A percentile compares a stretch with the other conserved stretches of the same genome.
Evolutionary conservation across 1,140 invertebrate species (phyloP).

Genomic region (Pygmarrhopalites habei): DNA sequence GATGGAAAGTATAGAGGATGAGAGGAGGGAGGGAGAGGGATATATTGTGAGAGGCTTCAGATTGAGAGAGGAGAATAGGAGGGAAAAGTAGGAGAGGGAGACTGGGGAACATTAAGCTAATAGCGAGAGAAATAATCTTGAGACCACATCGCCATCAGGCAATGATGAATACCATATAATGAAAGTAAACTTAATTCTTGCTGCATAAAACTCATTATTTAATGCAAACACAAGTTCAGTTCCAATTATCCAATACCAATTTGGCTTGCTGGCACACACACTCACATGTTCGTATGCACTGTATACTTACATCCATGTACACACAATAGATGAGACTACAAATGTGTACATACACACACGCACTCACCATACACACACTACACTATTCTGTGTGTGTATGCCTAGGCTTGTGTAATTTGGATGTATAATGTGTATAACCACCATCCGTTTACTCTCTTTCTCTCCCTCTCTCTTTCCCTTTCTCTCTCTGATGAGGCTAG

Average conservation of each 20-base stretch:
- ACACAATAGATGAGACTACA: too few relatives aligned
- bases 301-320: too few relatives aligned
- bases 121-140: not conserved
- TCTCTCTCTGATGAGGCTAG: not conserved
- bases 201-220: constrained; percentile 14
- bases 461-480: too few relatives aligned
- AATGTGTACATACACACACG: too few relatives aligned
- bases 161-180: constrained; percentile 3
- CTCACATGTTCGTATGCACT: too few relatives aligned
- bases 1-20: not conserved
- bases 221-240: constrained; percentile 13
- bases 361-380: too few relatives aligned
- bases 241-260: constrained; percentile 12
- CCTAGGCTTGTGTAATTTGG: too few relatives aligned
- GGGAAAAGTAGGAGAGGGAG: not conserved
- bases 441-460: too few relatives aligned
- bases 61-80: not conserved
- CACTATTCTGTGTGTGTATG: too few relatives aligned
- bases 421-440: too few relatives aligned
- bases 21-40: not conserved
- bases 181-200: constrained; percentile 11
- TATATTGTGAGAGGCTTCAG: not conserved
- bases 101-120: constrained; percentile 5
- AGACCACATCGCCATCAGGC: not conserved
- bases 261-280: not conserved